Evolutionary conservation across 1,140 invertebrate genomes (phyloP).

Genomic region (Nasonia longicornis): DNA sequence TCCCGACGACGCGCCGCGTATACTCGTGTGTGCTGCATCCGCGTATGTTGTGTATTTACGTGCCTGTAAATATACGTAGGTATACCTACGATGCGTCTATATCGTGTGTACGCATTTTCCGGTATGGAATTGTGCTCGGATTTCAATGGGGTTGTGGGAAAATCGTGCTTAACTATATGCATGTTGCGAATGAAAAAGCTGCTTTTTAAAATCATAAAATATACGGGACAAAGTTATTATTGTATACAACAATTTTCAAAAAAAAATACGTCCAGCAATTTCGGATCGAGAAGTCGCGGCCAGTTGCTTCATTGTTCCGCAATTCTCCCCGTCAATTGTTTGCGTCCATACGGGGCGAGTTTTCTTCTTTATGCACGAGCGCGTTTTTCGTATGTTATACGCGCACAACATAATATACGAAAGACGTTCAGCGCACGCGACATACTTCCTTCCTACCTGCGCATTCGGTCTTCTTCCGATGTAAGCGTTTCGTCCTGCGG

Average conservation of each 20-base stretch:
- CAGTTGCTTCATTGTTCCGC: neutral
- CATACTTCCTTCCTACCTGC: slow-evolving; percentile 40
- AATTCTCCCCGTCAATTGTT: neutral
- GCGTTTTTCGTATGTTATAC: neutral
- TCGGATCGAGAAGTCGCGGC: neutral
- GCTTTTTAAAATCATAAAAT: too few species aligned
- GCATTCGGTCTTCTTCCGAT: slow-evolving; percentile 2
- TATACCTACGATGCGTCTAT: neutral
- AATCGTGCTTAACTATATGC: too few species aligned
- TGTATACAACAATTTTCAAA: neutral
- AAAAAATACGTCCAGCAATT: neutral
- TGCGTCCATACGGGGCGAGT: neutral
- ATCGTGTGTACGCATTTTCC: neutral
- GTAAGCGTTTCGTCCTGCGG: neutral
- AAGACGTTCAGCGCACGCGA: slow-evolving; percentile 42
- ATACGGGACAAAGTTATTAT: too few species aligned
- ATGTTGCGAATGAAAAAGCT: too few species aligned
- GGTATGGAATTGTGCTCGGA: too few species aligned
- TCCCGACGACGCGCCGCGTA: slow-evolving; percentile 38
- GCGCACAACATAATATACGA: neutral
- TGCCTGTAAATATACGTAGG: neutral
- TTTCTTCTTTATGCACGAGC: slow-evolving; percentile 7
- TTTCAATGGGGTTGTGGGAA: too few species aligned
- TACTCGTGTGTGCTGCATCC: slow-evolving; percentile 41
- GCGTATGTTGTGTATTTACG: neutral